Percentiles rank a stretch among this genome's conserved stretches.
phyloP scores from a whole-genome alignment of 2,888 invertebrate genomes.

The Harpalus rufipes region DNA sequence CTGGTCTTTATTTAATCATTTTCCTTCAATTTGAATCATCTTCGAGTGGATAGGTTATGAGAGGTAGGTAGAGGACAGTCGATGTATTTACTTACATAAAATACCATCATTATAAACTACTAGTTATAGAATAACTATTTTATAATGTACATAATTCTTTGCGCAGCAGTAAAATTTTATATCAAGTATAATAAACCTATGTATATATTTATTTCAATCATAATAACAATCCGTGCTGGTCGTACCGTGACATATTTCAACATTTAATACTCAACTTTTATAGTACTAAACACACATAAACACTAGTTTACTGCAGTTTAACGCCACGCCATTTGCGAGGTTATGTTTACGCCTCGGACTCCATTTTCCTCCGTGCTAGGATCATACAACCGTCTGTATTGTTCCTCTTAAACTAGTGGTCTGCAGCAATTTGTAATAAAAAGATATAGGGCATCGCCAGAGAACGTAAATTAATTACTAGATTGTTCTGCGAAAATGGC shows the following conservation, averaged over 20 bases:
- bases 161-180: background rate
- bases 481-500: slow-evolving; percentile 24
- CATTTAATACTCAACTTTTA: slow-evolving; percentile 15
- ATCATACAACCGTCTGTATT: slow-evolving; percentile 16
- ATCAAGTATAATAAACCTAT: background rate
- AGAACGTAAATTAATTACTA: slow-evolving; percentile 42
- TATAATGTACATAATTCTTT: background rate
- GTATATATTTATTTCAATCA: background rate
- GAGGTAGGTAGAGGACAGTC: too few relatives aligned
- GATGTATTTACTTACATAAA: too few relatives aligned
- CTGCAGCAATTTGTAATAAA: slow-evolving; percentile 19
- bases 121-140: too few relatives aligned
- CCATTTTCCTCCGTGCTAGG: slow-evolving; percentile 44
- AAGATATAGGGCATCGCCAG: slow-evolving; percentile 16
- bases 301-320: slow-evolving; percentile 40
- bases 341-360: slow-evolving; percentile 42
- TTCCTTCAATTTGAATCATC: too few relatives aligned
- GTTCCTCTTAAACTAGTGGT: background rate
- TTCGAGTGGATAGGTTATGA: too few relatives aligned
- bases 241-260: background rate
- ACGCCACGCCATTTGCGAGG: slow-evolving; percentile 26
- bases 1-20: too few relatives aligned
- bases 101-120: too few relatives aligned
- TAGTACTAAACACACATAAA: slow-evolving; percentile 31
- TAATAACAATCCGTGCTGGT: background rate